Evolutionary conservation across 2,888 invertebrate genomes (phyloP).

Genomic region (Callinectes sapidus): DNA sequence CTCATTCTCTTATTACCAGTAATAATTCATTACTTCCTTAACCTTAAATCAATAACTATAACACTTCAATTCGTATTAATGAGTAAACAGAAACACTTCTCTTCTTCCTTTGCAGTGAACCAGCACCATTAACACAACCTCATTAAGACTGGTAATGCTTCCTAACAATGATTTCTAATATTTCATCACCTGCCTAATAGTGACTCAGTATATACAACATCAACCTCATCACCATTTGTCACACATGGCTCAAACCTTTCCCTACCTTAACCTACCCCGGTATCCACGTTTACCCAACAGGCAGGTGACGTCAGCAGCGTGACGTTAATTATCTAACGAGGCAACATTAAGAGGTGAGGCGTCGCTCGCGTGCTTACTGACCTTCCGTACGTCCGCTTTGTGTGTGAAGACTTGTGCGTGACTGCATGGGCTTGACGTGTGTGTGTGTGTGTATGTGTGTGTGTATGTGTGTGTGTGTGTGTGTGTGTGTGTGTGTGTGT

Average conservation of each 20-base stretch:
- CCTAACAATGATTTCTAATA: neutral
- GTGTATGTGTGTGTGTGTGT: constrained; percentile 34
- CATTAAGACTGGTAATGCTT: no score
- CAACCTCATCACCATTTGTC: neutral
- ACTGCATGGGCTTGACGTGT: neutral
- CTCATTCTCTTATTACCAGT: no score
- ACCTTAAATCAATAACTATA: no score
- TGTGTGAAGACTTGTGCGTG: neutral
- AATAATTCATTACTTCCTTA: no score
- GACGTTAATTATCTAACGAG: constrained; percentile 15
- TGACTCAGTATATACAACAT: neutral
- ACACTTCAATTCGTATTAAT: no score
- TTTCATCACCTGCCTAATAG: neutral
- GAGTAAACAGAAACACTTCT: no score
- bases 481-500: constrained; percentile 27
- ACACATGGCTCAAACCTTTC: neutral
- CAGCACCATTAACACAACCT: no score
- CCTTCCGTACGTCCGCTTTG: neutral
- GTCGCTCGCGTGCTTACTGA: neutral
- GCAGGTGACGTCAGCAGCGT: neutral
- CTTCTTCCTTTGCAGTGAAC: no score
- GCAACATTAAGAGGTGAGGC: neutral
- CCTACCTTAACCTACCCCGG: neutral
- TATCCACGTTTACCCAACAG: neutral
- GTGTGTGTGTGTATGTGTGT: neutral